A percentile compares a stretch with the other conserved stretches of the same genome.
Conservation (phyloP, 2,797 vertebrate species). For the Urosaurus nigricauda region DNA sequence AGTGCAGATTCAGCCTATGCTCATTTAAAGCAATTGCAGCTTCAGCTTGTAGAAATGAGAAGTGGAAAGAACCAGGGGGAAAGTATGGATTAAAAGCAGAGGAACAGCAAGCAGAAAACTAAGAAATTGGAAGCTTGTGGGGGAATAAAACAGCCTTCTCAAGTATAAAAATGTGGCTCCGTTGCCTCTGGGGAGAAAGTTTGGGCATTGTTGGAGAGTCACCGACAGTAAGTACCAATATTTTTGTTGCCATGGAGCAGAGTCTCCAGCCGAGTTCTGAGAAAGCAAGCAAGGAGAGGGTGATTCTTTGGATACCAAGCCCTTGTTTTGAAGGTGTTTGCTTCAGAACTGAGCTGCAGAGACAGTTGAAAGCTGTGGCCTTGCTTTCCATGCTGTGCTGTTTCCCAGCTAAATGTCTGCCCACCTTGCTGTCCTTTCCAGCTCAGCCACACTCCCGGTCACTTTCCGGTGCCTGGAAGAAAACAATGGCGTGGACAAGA, state of each 20-base stretch:
- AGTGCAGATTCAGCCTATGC: too few species aligned
- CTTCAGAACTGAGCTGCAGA: neutral
- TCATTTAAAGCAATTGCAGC: neutral
- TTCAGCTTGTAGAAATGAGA: too few species aligned
- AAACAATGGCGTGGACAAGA: constrained; percentile 92
- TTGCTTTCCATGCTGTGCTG: too few species aligned
- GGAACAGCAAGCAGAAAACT: neutral
- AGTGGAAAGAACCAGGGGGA: too few species aligned
- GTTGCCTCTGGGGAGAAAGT: too few species aligned
- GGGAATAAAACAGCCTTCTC: neutral
- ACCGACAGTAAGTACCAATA: neutral
- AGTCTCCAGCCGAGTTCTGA: neutral
- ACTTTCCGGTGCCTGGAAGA: constrained; percentile 97
- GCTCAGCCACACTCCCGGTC: constrained; percentile 96
- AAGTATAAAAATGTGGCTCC: too few species aligned
- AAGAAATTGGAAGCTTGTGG: neutral
- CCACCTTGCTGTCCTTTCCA: constrained; percentile 59
- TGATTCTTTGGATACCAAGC: neutral
- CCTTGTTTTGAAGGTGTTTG: neutral
- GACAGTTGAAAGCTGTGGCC: too few species aligned
- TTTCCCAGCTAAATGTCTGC: too few species aligned
- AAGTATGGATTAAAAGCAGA: neutral
- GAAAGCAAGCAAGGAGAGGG: neutral
- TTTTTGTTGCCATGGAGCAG: neutral
- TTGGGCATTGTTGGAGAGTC: neutral